Percentiles rank a stretch among this genome's conserved stretches.
phyloP scores from a whole-genome alignment of 2,113 vertebrate genomes.

The Scortum barcoo region DNA sequence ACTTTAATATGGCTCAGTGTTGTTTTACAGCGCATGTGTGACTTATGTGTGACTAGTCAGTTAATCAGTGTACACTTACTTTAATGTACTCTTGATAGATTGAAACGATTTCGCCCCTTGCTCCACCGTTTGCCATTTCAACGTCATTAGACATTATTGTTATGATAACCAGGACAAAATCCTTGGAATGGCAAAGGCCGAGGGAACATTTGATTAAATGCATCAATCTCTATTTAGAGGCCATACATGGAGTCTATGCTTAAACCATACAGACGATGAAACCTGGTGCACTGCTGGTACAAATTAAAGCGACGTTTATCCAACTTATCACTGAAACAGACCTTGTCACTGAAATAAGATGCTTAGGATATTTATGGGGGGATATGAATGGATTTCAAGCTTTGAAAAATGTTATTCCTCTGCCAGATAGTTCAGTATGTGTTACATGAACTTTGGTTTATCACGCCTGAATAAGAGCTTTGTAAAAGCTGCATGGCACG shows the following conservation, averaged over 20 bases:
- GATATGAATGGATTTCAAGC: constrained; percentile 40
- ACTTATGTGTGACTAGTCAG: constrained; percentile 61
- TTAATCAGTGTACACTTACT: constrained; percentile 68
- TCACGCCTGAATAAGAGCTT: constrained; percentile 70
- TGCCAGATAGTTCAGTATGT: constrained; percentile 37
- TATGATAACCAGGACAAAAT: constrained; percentile 75
- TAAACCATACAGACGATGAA: constrained; percentile 54
- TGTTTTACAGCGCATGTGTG: constrained; percentile 67
- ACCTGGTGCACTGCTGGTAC: constrained; percentile 43
- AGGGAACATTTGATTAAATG: constrained; percentile 80
- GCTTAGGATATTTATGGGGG: constrained; percentile 31
- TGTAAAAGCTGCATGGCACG: constrained; percentile 61
- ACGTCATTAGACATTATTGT: constrained; percentile 72
- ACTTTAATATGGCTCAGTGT: constrained; percentile 71
- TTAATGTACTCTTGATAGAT: constrained; percentile 76
- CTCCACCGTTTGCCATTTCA: constrained; percentile 55
- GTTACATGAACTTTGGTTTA: constrained; percentile 58
- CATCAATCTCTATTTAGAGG: constrained; percentile 78
- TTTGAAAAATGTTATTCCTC: constrained; percentile 50
- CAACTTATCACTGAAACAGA: constrained; percentile 45
- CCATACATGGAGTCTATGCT: constrained; percentile 31
- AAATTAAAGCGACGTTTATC: constrained; percentile 72
- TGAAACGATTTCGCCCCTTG: constrained; percentile 52
- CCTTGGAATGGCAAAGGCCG: constrained; percentile 65
- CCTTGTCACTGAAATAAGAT: constrained; percentile 48